Evolutionary conservation across 23 tunicate genomes (phyloP).

Genomic region (Botrylloides violaceus): DNA sequence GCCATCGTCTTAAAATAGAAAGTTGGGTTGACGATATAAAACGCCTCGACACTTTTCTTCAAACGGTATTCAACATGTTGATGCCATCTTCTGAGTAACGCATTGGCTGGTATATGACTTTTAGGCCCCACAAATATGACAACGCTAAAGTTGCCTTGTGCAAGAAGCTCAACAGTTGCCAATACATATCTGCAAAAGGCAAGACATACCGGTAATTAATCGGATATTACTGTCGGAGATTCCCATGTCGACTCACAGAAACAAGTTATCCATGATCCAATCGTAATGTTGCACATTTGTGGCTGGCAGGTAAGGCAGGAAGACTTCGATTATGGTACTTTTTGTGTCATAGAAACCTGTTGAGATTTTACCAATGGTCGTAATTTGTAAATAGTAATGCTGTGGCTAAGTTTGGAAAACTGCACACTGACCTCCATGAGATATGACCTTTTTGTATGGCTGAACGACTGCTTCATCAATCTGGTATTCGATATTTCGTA

Average conservation of each 20-base stretch:
- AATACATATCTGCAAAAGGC: conserved; percentile 50
- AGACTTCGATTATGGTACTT: conserved; percentile 66
- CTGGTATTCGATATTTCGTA: conserved; percentile 32
- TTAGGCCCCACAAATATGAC: conserved; percentile 64
- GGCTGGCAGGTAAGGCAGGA: conserved; percentile 66
- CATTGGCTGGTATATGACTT: conserved; percentile 49
- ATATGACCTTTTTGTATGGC: conserved; percentile 67
- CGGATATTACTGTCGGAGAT: neutral
- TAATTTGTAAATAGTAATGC: neutral
- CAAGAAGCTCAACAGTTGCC: conserved; percentile 66
- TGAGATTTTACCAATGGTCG: neutral
- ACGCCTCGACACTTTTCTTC: conserved; percentile 66
- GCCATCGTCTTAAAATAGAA: conserved; percentile 65
- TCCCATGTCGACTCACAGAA: conserved; percentile 54
- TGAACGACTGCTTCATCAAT: conserved; percentile 62
- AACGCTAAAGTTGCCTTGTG: conserved; percentile 51
- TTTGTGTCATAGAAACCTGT: conserved; percentile 82
- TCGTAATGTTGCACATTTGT: conserved; percentile 41
- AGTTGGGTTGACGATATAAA: conserved; percentile 72
- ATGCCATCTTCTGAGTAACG: conserved; percentile 59
- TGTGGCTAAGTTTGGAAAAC: neutral
- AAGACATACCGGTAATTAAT: neutral
- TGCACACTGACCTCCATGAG: conserved; percentile 86
- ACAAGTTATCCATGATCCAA: conserved; percentile 86
- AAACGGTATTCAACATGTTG: conserved; percentile 36